Evolutionary conservation across 2,797 vertebrate species (phyloP), one percentile per base, ranked within the genome.

Genomic region (Centroberyx gerrardi): DNA sequence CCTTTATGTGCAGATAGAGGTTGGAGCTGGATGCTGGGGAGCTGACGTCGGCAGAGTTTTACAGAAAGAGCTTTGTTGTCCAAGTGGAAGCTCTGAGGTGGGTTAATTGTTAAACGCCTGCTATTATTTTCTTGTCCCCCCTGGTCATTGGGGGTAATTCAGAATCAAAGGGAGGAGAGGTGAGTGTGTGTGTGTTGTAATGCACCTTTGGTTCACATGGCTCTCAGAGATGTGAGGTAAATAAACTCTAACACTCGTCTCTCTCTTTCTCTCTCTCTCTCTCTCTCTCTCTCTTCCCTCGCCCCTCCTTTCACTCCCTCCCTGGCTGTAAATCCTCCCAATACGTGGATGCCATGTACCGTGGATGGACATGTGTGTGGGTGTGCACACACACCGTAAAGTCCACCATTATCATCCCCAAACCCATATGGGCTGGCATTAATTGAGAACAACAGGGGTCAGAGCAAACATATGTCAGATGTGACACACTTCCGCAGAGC

Each of bases 381-480:
- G 33, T 27, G 18, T 10, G 8, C 7, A 36, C 46, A 49, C 46
- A 33, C 71, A 62, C 17, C 22, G 27, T 17, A 33, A 69, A 15
- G 51, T 68, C 72, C 28, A 40, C 12, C 1, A 15, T 65, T 74
- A 72, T 72, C 48, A 58, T 72, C 59, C 49, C 28, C 10, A 75
- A 48, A 74, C 60, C 64, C 70, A 76, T 81, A 79, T 76, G 78
- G 72, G 77, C 31, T 27, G 54, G 33, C 59, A 76, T 84, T 85
- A 83, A 88, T 82, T 72, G 62, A 68, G 51, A 88, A 80, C 83
- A 81, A 72, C 72, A 64, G 83, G 78, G 81, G 80, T 85, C 73
- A 28, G 36, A 55, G 64, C 65, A 64, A 85, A 86, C 84, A 88
- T 72, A 55, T 82, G 85, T 87, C 67, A 15, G 36, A 83, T 55